Conservation (phyloP, 2,888 invertebrate species). For the Lepidochitona cinerea region DNA sequence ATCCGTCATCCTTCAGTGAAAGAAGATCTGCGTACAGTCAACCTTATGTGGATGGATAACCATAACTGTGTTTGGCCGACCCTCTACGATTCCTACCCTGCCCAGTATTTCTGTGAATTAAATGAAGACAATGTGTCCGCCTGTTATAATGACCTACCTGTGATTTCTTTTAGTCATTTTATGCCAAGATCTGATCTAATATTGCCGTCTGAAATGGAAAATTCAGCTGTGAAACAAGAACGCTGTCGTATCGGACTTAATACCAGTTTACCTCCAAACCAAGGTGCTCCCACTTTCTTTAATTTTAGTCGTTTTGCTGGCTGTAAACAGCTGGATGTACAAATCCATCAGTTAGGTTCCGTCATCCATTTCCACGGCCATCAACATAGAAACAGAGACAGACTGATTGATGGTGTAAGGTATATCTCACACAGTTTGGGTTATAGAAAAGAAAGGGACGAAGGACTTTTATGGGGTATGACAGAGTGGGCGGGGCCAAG, state of each 20-base stretch:
- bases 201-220: constrained; percentile 23
- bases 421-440: constrained; percentile 46
- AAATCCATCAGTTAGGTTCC: constrained; percentile 29
- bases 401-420: constrained; percentile 34
- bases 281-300: constrained; percentile 25
- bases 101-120: constrained; percentile 33
- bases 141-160: constrained; percentile 26
- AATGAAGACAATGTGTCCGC: constrained; percentile 21
- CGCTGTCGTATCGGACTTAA: constrained; percentile 23
- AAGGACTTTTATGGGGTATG: constrained; percentile 76
- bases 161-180: constrained; percentile 44
- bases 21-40: constrained; percentile 15
- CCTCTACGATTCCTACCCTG: constrained; percentile 15
- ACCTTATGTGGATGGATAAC: constrained; percentile 45
- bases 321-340: constrained; percentile 26
- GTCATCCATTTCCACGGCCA: constrained; percentile 40
- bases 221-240: constrained; percentile 19
- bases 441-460: constrained; percentile 25
- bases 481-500: constrained; percentile 73
- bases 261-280: neutral
- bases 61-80: constrained; percentile 35
- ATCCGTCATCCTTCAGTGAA: neutral
- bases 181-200: constrained; percentile 38
- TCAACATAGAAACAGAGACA: constrained; percentile 41
- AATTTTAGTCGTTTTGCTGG: constrained; percentile 45